Percentiles rank a stretch among this genome's conserved stretches.
phyloP scores from a whole-genome alignment of 2,888 invertebrate genomes.

The Cosmopolites sordidus region DNA sequence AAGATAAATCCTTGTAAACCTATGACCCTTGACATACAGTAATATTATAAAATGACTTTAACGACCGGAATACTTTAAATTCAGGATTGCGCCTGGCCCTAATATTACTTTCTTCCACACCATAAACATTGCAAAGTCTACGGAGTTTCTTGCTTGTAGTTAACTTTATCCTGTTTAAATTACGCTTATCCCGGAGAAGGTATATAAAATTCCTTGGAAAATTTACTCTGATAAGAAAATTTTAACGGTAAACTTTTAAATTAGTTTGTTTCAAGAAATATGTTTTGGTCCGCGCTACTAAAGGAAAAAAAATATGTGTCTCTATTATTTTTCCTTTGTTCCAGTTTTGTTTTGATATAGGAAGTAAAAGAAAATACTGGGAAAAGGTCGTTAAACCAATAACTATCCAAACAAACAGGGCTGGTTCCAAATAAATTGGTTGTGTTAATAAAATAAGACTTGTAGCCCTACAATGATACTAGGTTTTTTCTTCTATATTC shows the following conservation, averaged over 20 bases:
- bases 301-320: neutral
- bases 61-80: constrained; percentile 15
- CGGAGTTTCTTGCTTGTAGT: constrained; percentile 22
- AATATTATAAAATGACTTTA: neutral
- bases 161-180: constrained; percentile 29
- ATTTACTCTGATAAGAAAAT: constrained; percentile 20
- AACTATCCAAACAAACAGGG: too few species aligned
- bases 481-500: too few species aligned
- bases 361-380: too few species aligned
- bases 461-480: too few species aligned
- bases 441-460: too few species aligned
- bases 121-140: constrained; percentile 25
- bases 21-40: too few species aligned
- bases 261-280: constrained; percentile 10
- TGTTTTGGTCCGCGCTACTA: neutral
- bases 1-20: too few species aligned
- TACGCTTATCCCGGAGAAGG: constrained; percentile 21
- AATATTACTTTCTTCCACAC: constrained; percentile 27
- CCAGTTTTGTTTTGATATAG: too few species aligned
- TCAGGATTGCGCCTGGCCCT: constrained; percentile 9
- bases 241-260: constrained; percentile 6
- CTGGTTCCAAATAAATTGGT: too few species aligned
- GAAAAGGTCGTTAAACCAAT: too few species aligned
- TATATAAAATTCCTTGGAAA: constrained; percentile 22
- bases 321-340: neutral